Evolutionary conservation across 2,888 invertebrate species (phyloP).

Genomic region (Endomychus coccineus): DNA sequence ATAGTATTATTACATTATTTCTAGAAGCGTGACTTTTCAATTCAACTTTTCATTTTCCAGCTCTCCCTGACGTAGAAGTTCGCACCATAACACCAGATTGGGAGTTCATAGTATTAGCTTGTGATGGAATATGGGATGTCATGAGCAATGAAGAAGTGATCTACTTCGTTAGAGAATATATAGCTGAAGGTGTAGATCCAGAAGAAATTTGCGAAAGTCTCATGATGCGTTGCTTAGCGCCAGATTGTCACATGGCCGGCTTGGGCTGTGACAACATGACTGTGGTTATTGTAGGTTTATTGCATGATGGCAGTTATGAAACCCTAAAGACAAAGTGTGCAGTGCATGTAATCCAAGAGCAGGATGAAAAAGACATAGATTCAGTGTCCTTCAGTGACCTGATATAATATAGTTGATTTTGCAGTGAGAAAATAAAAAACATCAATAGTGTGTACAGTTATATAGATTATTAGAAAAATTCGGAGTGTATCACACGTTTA

Average conservation of each 20-base stretch:
- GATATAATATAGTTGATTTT: no score
- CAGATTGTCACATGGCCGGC: constrained; percentile 94
- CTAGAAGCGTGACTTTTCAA: no score
- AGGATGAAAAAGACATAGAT: no score
- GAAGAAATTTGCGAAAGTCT: constrained; percentile 94
- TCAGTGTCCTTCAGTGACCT: no score
- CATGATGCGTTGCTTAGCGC: constrained; percentile 91
- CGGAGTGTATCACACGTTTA: no score
- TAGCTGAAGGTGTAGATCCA: constrained; percentile 78
- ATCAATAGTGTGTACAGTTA: no score
- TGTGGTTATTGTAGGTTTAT: constrained; percentile 78
- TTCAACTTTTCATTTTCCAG: no score
- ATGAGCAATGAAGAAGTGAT: constrained; percentile 91
- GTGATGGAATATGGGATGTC: constrained; percentile 99
- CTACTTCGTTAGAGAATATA: constrained; percentile 76
- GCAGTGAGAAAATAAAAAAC: no score
- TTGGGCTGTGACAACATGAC: constrained; percentile 99
- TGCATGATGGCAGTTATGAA: constrained; percentile 50
- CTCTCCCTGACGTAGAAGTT: constrained; percentile 85
- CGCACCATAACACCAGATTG: constrained; percentile 77
- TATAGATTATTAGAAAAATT: no score
- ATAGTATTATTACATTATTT: no score
- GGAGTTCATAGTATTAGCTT: constrained; percentile 95
- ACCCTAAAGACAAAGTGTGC: constrained; percentile 38
- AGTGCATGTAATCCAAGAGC: constrained; percentile 2